Base-by-base conservation (phyloP, 2,797 vertebrate species). In the Sebastes itinus region DNA sequence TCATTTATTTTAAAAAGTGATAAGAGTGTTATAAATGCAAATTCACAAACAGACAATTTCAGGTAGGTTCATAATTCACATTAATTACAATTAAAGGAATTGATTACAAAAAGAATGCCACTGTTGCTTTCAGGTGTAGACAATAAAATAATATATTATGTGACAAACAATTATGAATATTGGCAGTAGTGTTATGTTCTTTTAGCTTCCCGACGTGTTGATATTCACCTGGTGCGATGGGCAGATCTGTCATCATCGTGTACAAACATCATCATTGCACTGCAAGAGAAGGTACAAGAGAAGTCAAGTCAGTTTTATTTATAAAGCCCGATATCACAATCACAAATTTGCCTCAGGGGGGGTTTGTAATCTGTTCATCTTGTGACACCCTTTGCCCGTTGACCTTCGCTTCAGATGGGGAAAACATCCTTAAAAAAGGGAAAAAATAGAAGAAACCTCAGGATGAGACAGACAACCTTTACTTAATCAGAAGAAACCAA, bases 191-290 rank as follows among this genome's bases (percentile, higher is more conserved):
- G 73, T 35, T 23, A 46, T 3, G 7, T 72, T 76, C 3, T 64
- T 71, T 75, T 23, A 46, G 64, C 58, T 42, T 38, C 22, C 16
- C 3, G 7, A 7, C 14, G 20, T 38, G 28, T 14, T 4, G 23
- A 25, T 61, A 14, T 25, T 20, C 5, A 46, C 74, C 49, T 58
- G 54, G 42, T 54, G 23, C 2, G 27, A 33, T 11, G 12, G 49
- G 46, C 4, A 5, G 67, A 35, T 62, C 56, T 6, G 20, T 75
- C 82, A 68, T 93, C 89, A 95, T 79, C 81, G 87, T 4, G 92
- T 93, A 79, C 95, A 96, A 72, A 95, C 88, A 1, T 95, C 94
- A 62, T 94, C 90, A 20, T 92, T 93, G 85, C 96, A 96, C 95
- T 96, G 92, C 22, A 92, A 92, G 72, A 86, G 46, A 88, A 59